phyloP scores from a whole-genome alignment of 1,140 invertebrate genomes.

The Drosophila baimaii region DNA sequence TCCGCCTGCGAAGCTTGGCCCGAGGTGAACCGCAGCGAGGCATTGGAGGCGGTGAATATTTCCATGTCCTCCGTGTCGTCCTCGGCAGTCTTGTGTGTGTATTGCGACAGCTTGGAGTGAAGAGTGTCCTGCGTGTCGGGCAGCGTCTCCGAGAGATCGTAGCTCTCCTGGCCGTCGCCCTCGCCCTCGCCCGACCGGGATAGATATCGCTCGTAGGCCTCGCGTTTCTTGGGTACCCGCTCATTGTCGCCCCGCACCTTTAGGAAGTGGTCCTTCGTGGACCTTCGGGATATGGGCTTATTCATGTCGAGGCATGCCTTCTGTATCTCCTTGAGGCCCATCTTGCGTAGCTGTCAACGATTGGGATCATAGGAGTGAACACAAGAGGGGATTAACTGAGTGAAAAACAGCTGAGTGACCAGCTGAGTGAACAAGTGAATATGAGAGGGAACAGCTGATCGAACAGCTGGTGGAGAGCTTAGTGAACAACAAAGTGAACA shows the following conservation, averaged over 20 bases:
- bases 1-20: not conserved
- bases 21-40: not conserved
- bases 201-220: slow-evolving; percentile 24
- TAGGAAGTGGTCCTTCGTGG: too few relatives aligned
- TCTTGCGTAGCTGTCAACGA: slow-evolving; percentile 48
- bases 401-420: too few relatives aligned
- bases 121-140: not conserved
- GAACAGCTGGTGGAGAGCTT: too few relatives aligned
- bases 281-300: not conserved
- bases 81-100: not conserved
- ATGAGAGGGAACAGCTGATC: too few relatives aligned
- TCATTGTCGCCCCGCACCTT: too few relatives aligned
- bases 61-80: slow-evolving; percentile 17
- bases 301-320: slow-evolving; percentile 6
- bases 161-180: slow-evolving; percentile 3
- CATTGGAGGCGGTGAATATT: slow-evolving; percentile 25
- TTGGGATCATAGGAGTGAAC: not conserved
- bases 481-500: too few relatives aligned
- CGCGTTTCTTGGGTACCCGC: not conserved
- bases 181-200: not conserved
- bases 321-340: slow-evolving; percentile 53
- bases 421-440: too few relatives aligned
- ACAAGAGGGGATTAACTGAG: too few relatives aligned
- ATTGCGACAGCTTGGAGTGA: not conserved
- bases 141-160: not conserved